A percentile compares a stretch with the other conserved stretches of the same genome.
phyloP scores from a whole-genome alignment of 2,888 invertebrate species.

The Eumacrocentrus americanus region DNA sequence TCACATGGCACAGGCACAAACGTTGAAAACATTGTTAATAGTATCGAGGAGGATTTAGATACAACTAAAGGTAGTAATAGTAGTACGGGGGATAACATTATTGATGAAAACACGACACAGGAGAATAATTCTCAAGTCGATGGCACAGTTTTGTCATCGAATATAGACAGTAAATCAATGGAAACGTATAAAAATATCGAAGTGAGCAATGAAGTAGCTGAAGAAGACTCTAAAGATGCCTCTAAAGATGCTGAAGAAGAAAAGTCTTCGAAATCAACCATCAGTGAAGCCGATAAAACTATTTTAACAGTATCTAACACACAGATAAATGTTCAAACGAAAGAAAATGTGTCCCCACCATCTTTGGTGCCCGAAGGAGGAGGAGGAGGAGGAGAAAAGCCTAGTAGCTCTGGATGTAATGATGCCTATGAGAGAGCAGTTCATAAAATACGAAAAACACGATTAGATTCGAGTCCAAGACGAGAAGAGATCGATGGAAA shows the following conservation, averaged over 20 bases:
- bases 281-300: slow-evolving; percentile 11
- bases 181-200: neutral
- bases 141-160: neutral
- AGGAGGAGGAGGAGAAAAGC: neutral
- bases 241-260: neutral
- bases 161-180: slow-evolving; percentile 2
- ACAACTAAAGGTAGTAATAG: neutral
- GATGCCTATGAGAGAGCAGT: slow-evolving; percentile 1
- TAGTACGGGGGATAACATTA: neutral
- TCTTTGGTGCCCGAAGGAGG: neutral
- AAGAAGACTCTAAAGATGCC: neutral
- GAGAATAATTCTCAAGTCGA: neutral
- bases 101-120: neutral
- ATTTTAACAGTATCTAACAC: neutral
- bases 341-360: neutral
- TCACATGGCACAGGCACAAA: slow-evolving; percentile 28
- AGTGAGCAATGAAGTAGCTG: neutral
- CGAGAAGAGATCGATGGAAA: slow-evolving; percentile 55
- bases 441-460: neutral
- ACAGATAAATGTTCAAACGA: neutral
- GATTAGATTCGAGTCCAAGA: neutral
- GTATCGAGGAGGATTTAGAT: slow-evolving; percentile 4
- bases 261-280: too few relatives aligned
- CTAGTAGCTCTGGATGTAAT: neutral
- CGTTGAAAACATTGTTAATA: slow-evolving; percentile 8